Evolutionary conservation across 1,140 invertebrate species (phyloP), one percentile per base, ranked within the genome.

Genomic region (Pseudomyrmex gracilis): DNA sequence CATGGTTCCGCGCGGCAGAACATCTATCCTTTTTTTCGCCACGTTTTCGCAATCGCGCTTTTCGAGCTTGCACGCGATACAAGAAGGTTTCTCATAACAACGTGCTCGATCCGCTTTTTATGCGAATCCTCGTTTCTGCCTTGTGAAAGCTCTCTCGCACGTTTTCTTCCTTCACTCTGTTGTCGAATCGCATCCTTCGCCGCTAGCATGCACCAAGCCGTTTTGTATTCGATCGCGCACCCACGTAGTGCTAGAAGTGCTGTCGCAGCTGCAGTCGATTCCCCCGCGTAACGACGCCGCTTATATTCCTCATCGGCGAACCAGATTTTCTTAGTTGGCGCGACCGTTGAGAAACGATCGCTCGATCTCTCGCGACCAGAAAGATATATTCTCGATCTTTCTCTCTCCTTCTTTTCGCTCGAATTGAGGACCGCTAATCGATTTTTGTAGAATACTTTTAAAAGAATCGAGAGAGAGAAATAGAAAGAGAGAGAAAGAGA

Each of bases 141-240:
- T 15, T 15, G 60, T 34, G 43, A 70, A 57, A 67, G 76, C 66
- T 60, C 78, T 49, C 68, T 9, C 45, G 13, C 45, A 13, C 53
- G n/a, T 45, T 64, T 49, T 49, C 13, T 22, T 61, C 15, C 55
- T 64, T 53, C 4, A 60, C 51, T 24, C 53, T 0, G 22, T 20
- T n/a, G 13, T 47, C 68, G 66, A 80, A 58, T 80, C 66, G 76
- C 76, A 3, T 55, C 49, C 53, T 55, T 9, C 55, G 20, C 34
- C 34, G 61, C 60, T 67, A 82, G 53, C 7, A 49, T 24, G 24
- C 73, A 63, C 73, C 43, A 17, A 68, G 47, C 64, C 84, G 84
- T 77, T 87, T 87, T 73, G 78, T 77, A 86, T 87, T 86, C 86
- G 82, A 83, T 87, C 73, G 86, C 60, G 34, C 20, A 70, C 43